Evolutionary conservation across 1,140 invertebrate genomes (phyloP), one percentile per base, ranked within the genome.

Genomic region (Drosophila sechellia): DNA sequence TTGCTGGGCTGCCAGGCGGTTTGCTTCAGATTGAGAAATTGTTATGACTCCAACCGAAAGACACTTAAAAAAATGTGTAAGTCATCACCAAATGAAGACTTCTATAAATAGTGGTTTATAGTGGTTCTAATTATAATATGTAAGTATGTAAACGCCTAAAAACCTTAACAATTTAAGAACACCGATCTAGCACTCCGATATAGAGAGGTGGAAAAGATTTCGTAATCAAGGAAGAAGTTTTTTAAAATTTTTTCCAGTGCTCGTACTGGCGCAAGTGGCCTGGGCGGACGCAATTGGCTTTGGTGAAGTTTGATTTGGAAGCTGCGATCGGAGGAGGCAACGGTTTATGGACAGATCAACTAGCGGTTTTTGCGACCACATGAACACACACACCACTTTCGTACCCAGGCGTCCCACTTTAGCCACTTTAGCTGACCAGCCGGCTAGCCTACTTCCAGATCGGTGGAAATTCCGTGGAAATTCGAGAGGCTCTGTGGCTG

Each of bases 301-400:
- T 79, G 81, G 83, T 72, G 84, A 39, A 58, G 59, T 58, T 81
- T 79, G 75, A 86, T 83, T 79, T 86, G 57, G 83, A 61, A 83
- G 56, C 60, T 59, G 15, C 27, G 40, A 31, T 25, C 49, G 59
- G 64, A 45, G 37, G 52, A 37, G 56, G 45, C 64, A 43, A 65
- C 75, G 71, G 65, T 58, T 79, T 81, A 77, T 76, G 83, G 79
- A 49, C 56, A 69, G 84, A 83, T 83, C 70, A 52, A 25, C 55
- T 83, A 87, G 83, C 79, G 84, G 79, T 83, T 87, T 79, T 40
- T 81, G 65, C 70, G 61, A 66, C 72, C 73, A 66, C 64, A 66
- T 42, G 43, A 63, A 25, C 64, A 68, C 69, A 25, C 64, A 68
- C 69, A 68, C 78, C 54, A 87, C 83, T 79, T 87, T 87, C 83